Percentiles rank a stretch among this genome's conserved stretches.
Conservation (phyloP, 2,113 vertebrate genomes). For the Myodes glareolus region DNA sequence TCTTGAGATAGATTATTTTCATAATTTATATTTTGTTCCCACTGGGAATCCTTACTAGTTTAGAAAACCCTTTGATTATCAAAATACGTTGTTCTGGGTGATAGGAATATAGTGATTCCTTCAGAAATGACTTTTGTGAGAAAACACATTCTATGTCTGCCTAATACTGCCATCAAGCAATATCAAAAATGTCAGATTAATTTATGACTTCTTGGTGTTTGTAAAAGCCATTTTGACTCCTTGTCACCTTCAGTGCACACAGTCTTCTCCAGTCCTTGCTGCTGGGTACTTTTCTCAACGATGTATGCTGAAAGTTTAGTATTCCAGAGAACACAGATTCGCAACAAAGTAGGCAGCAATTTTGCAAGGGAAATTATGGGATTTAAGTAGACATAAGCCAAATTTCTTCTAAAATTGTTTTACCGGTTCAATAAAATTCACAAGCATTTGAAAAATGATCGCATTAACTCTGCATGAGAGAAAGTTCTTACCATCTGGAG, state of each 20-base stretch:
- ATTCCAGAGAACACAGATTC: not conserved
- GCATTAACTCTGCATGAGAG: not conserved
- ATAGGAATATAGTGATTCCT: not conserved
- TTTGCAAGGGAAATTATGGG: not conserved
- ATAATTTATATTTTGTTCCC: not conserved
- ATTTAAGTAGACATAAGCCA: constrained; percentile 45
- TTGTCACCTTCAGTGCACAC: not conserved
- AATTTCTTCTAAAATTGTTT: not conserved
- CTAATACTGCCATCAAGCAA: not conserved
- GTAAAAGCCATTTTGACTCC: not conserved
- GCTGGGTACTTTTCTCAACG: not conserved
- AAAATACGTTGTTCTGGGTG: not conserved
- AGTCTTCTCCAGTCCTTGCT: not conserved
- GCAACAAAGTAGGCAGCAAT: not conserved
- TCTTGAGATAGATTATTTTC: not conserved
- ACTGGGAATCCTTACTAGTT: not conserved
- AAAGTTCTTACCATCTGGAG: constrained; percentile 90
- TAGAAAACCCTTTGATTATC: constrained; percentile 15
- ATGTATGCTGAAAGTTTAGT: not conserved
- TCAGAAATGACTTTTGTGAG: not conserved
- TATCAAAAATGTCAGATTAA: not conserved
- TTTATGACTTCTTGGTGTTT: not conserved
- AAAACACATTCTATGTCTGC: not conserved
- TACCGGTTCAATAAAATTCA: not conserved
- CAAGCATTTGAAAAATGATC: constrained; percentile 6